Conservation (phyloP, 2,797 vertebrate species). For the Sebastes hopkinsi region DNA sequence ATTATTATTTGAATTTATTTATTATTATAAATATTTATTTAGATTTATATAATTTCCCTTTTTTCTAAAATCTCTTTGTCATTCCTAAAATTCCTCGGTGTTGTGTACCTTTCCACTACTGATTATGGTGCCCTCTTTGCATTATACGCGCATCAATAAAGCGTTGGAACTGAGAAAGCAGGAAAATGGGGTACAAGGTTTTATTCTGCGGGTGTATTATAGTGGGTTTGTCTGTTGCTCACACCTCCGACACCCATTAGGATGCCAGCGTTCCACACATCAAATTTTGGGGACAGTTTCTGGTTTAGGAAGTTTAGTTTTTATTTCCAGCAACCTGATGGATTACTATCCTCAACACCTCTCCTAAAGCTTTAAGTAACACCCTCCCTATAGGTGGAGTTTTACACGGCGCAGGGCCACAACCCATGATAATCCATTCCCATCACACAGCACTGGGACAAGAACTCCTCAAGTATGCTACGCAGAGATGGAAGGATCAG, state of each 20-base stretch:
- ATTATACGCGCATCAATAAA: too few relatives aligned
- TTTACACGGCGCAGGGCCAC: neutral
- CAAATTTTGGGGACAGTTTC: neutral
- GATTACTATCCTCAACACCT: neutral
- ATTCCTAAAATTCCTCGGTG: too few relatives aligned
- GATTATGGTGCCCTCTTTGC: too few relatives aligned
- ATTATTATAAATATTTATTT: too few relatives aligned
- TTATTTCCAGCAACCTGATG: neutral
- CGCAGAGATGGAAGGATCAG: neutral
- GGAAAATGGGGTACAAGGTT: neutral
- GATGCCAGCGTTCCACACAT: neutral
- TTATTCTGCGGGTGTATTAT: neutral
- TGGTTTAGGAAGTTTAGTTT: neutral
- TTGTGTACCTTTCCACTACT: too few relatives aligned
- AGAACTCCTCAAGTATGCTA: neutral
- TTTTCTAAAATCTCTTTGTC: too few relatives aligned
- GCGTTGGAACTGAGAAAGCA: too few relatives aligned
- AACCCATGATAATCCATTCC: neutral
- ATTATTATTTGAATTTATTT: too few relatives aligned
- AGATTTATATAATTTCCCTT: too few relatives aligned
- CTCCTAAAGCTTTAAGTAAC: neutral
- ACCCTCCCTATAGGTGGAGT: neutral
- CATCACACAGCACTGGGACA: neutral
- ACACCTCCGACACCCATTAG: neutral
- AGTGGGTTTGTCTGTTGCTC: neutral